These are phyloP conservation scores for Nesidiocoris tenuis DNA, from an alignment of 2,888 invertebrate genomes.

Conservation along the genomic window DNA sequence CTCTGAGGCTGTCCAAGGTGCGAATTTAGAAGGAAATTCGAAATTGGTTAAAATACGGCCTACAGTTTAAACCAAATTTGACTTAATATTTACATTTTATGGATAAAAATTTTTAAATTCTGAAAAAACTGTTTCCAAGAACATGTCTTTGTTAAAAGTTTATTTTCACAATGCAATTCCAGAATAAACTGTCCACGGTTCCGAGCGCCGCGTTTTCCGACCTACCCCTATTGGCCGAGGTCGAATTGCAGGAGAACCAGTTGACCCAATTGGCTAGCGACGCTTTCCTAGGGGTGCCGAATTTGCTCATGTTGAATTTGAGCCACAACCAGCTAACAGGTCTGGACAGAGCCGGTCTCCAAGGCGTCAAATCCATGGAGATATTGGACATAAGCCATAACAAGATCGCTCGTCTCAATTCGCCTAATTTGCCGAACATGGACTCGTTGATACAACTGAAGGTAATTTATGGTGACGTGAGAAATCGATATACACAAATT, in stretches of 20 bases:
- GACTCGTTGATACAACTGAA: slow-evolving; percentile 84
- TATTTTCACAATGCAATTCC: too few relatives aligned
- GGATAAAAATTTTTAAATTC: too few relatives aligned
- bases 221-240: slow-evolving; percentile 68
- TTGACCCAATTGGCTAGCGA: slow-evolving; percentile 69
- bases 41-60: slow-evolving; percentile 58
- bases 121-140: too few relatives aligned
- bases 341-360: slow-evolving; percentile 73
- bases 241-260: slow-evolving; percentile 70
- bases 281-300: slow-evolving; percentile 75
- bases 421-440: slow-evolving; percentile 69
- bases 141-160: too few relatives aligned
- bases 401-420: slow-evolving; percentile 65
- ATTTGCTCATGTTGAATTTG: slow-evolving; percentile 77
- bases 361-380: slow-evolving; percentile 73
- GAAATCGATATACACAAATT: too few relatives aligned
- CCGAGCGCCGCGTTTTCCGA: slow-evolving; percentile 75
- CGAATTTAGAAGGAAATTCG: not conserved
- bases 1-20: slow-evolving; percentile 30
- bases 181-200: slow-evolving; percentile 56
- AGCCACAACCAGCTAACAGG: slow-evolving; percentile 76
- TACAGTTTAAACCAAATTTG: too few relatives aligned
- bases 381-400: slow-evolving; percentile 83
- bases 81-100: too few relatives aligned
- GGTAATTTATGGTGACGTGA: too few relatives aligned